phyloP scores from a whole-genome alignment of 2,888 invertebrate species.

The Drosophila lacicola region DNA sequence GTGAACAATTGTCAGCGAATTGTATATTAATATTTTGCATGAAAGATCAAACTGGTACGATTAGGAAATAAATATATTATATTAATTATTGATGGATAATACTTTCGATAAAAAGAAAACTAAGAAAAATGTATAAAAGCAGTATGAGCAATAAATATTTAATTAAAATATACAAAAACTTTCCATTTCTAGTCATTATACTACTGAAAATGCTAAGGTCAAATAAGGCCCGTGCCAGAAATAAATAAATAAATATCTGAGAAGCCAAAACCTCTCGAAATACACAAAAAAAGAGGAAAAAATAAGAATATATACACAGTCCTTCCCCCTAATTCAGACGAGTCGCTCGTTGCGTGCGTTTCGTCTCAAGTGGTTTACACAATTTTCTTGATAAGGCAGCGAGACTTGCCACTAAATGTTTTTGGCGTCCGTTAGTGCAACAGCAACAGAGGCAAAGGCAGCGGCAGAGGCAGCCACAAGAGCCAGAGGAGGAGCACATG shows the following conservation, averaged over 20 bases:
- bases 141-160: neutral
- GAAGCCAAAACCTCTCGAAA: neutral
- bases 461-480: neutral
- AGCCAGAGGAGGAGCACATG: slow-evolving; percentile 1
- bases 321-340: slow-evolving; percentile 8
- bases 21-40: neutral
- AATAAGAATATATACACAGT: neutral
- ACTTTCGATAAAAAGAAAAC: neutral
- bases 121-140: too few relatives aligned
- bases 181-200: slow-evolving; percentile 29
- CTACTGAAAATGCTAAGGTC: slow-evolving; percentile 19
- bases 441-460: slow-evolving; percentile 8
- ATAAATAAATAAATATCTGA: slow-evolving; percentile 26
- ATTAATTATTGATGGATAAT: neutral
- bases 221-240: slow-evolving; percentile 46
- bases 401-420: slow-evolving; percentile 63
- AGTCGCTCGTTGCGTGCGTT: slow-evolving; percentile 16
- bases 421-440: slow-evolving; percentile 74
- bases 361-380: slow-evolving; percentile 54
- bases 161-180: slow-evolving; percentile 2
- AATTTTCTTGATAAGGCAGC: slow-evolving; percentile 48
- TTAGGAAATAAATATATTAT: neutral
- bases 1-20: neutral
- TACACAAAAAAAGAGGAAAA: neutral
- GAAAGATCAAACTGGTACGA: neutral